A percentile compares a stretch with the other conserved stretches of the same genome.
These are phyloP conservation scores for Sorex maritimensis DNA, from an alignment of 2,797 vertebrate species.

Conservation along the genomic window DNA sequence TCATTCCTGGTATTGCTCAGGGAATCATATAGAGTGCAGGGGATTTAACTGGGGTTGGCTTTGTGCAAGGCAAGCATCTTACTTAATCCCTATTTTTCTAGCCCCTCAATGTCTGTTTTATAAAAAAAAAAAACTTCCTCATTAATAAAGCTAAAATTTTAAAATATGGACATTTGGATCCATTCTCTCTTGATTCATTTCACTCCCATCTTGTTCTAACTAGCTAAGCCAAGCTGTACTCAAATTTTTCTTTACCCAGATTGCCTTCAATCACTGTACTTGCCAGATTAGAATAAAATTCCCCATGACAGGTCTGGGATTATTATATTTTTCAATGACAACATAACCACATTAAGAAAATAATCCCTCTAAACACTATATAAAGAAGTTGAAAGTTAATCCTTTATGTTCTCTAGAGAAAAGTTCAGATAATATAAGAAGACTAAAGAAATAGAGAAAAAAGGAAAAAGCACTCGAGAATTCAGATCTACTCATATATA, in stretches of 20 bases:
- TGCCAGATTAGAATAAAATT: neutral
- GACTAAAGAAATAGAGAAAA: neutral
- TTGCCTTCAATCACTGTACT: neutral
- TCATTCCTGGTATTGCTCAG: too few relatives aligned
- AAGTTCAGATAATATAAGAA: neutral
- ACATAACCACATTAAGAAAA: neutral
- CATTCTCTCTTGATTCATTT: neutral
- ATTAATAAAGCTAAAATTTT: neutral
- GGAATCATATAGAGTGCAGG: too few relatives aligned
- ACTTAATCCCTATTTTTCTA: too few relatives aligned
- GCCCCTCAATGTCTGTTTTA: too few relatives aligned
- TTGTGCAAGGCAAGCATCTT: too few relatives aligned
- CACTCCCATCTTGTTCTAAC: rapidly evolving
- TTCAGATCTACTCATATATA: neutral
- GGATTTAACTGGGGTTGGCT: too few relatives aligned
- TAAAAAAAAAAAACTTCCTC: neutral
- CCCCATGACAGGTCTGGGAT: neutral
- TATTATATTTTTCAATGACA: neutral
- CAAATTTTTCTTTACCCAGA: neutral
- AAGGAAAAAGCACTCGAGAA: neutral
- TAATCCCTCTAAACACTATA: neutral
- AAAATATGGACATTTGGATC: neutral
- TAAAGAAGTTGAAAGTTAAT: neutral
- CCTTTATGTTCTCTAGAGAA: neutral
- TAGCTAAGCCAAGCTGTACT: neutral